These are phyloP conservation scores for Petaurus breviceps DNA, from an alignment of 2,113 vertebrate genomes.

Conservation along the genomic window DNA sequence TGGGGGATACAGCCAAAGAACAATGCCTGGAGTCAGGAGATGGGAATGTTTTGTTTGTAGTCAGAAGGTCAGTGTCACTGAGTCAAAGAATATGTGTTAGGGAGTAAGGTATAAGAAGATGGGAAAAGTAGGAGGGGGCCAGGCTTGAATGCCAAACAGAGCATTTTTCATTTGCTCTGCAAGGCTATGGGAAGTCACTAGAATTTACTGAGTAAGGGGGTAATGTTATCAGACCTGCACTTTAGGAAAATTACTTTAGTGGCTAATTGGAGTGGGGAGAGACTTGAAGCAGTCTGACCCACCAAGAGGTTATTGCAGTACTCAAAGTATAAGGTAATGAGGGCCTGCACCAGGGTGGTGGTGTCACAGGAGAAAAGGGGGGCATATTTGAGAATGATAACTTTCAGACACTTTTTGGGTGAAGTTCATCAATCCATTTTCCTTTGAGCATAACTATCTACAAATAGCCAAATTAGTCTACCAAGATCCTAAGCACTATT, in stretches of 20 bases:
- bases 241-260: not conserved
- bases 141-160: not conserved
- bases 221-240: not conserved
- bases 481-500: not conserved
- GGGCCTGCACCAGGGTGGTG: not conserved
- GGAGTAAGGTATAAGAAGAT: not conserved
- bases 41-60: not conserved
- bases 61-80: not conserved
- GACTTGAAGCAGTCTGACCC: not conserved
- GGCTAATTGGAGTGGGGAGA: not conserved
- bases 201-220: not conserved
- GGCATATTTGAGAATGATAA: not conserved
- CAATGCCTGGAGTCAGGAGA: not conserved
- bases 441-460: not conserved
- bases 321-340: not conserved
- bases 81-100: not conserved
- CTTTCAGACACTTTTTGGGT: not conserved
- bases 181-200: not conserved
- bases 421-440: not conserved
- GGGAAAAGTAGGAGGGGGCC: not conserved
- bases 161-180: not conserved
- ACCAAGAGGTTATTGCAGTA: not conserved
- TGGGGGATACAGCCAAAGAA: not conserved
- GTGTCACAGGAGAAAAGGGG: not conserved
- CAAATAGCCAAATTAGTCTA: not conserved